Base-by-base conservation (phyloP, 2,113 vertebrate genomes). In the Apodemus speciosus region DNA sequence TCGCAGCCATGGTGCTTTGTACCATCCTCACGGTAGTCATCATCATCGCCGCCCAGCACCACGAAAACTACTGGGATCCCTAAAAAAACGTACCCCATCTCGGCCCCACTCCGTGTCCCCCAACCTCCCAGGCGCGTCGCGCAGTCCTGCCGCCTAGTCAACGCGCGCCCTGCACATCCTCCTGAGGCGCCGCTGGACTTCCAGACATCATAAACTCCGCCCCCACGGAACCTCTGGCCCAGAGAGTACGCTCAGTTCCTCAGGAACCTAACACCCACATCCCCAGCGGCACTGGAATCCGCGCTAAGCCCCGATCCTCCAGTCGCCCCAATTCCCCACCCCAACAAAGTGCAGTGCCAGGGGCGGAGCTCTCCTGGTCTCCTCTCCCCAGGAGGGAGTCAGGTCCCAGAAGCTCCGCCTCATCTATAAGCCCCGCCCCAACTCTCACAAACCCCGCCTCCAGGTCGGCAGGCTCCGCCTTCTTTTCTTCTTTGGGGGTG, bases 1-100 rank as follows among this genome's bases (percentile, higher is more conserved):
- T 99, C 49, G 99, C 99, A 69, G 99, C 99, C 97, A 99, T 99
- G 93, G 99, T 99, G 94, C 98, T 99, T 87, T 99, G 99, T 96
- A 99, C 99, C 97, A 99, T 99, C 97, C 99, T 99, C 87, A 99
- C 99, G 2, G 99, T 99, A 68, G 99, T 99, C 62, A 98, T 99
- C 97, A 99, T 99, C 98, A 99, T 99, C n/a, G 99, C 99, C 60
- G 99, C 99, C 15, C 99, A 99, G 98, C 99, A 99, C 95, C 99
- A 99, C 2, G 99, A 99, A 58, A 99, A 99, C 87, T 99, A 99
- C 95, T 99, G 99, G 99, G 99, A 99, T 64, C 99, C 99, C 13
- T 99, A 98, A 95, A 90, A 49, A 32, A 23, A 30, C n/a, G 43
- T 46, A 25, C 58, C 94, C 86, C 25, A 2, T 69, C 35, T 84